Evolutionary conservation across 1,140 invertebrate species (phyloP).

Genomic region (Teleopsis dalmanni): DNA sequence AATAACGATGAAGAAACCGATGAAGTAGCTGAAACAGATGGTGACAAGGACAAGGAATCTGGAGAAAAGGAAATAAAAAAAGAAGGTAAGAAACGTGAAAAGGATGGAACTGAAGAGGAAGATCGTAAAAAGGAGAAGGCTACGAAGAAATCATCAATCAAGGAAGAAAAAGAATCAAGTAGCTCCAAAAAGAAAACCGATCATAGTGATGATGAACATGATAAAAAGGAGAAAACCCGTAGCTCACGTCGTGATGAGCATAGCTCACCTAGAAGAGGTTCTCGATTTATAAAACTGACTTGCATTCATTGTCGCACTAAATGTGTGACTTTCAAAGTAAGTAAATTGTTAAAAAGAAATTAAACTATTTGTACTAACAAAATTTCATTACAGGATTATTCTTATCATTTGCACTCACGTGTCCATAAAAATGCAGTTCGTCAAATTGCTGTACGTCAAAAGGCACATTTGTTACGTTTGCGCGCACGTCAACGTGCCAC

Average conservation of each 20-base stretch:
- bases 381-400: slow-evolving; percentile 51
- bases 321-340: slow-evolving; percentile 62
- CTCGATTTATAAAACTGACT: slow-evolving; percentile 58
- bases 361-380: slow-evolving; percentile 5
- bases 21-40: slow-evolving; percentile 10
- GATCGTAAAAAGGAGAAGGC: slow-evolving; percentile 26
- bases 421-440: slow-evolving; percentile 64
- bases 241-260: slow-evolving; percentile 29
- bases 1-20: slow-evolving; percentile 17
- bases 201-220: slow-evolving; percentile 25
- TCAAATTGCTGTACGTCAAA: slow-evolving; percentile 60
- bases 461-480: slow-evolving; percentile 63
- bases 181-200: slow-evolving; percentile 10
- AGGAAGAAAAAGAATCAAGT: slow-evolving; percentile 26
- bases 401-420: slow-evolving; percentile 59
- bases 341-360: slow-evolving; percentile 14
- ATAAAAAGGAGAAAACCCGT: slow-evolving; percentile 19
- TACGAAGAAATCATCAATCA: slow-evolving; percentile 21
- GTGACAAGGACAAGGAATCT: slow-evolving; percentile 22
- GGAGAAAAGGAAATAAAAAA: slow-evolving; percentile 13
- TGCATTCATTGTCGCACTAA: slow-evolving; percentile 68
- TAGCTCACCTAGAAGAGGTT: slow-evolving; percentile 40
- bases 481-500: slow-evolving; percentile 63
- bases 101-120: slow-evolving; percentile 20
- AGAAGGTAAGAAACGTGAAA: slow-evolving; percentile 40